These are phyloP conservation scores for Pectinophora gossypiella DNA, from an alignment of 1,140 invertebrate genomes.

Conservation along the genomic window DNA sequence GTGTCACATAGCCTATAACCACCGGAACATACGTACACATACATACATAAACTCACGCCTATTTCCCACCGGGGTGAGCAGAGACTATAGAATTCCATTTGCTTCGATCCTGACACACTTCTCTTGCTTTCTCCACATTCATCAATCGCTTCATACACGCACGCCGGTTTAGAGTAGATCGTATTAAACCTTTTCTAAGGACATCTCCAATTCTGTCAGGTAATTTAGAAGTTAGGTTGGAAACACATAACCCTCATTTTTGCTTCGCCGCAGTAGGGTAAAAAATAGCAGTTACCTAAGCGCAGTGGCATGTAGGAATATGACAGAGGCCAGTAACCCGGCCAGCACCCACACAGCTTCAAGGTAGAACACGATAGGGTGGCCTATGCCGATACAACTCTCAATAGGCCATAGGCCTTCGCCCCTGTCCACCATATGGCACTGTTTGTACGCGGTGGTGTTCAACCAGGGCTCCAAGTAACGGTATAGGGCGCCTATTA, in stretches of 20 bases:
- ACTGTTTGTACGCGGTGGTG: slow-evolving; percentile 28
- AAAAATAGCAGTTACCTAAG: slow-evolving; percentile 33
- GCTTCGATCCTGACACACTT: too few species aligned
- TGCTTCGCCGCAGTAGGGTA: neutral
- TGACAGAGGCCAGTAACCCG: slow-evolving; percentile 77
- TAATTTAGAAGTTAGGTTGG: too few species aligned
- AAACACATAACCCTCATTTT: neutral
- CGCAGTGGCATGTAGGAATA: slow-evolving; percentile 73
- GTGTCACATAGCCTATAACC: too few species aligned
- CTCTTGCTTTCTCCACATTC: too few species aligned
- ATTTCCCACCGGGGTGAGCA: too few species aligned
- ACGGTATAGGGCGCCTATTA: slow-evolving; percentile 45
- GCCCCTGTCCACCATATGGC: slow-evolving; percentile 41
- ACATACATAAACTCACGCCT: too few species aligned
- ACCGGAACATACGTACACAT: too few species aligned
- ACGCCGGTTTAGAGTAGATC: too few species aligned
- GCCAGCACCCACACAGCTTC: slow-evolving; percentile 81
- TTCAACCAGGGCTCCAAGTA: slow-evolving; percentile 50
- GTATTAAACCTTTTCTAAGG: too few species aligned
- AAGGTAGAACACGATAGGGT: slow-evolving; percentile 86
- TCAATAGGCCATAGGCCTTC: slow-evolving; percentile 62
- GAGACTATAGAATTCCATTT: too few species aligned
- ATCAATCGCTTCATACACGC: too few species aligned
- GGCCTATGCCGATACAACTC: slow-evolving; percentile 87
- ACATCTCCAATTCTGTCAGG: too few species aligned